Conservation (phyloP, 1,140 invertebrate genomes). For the Leptonema lineaticorne region DNA sequence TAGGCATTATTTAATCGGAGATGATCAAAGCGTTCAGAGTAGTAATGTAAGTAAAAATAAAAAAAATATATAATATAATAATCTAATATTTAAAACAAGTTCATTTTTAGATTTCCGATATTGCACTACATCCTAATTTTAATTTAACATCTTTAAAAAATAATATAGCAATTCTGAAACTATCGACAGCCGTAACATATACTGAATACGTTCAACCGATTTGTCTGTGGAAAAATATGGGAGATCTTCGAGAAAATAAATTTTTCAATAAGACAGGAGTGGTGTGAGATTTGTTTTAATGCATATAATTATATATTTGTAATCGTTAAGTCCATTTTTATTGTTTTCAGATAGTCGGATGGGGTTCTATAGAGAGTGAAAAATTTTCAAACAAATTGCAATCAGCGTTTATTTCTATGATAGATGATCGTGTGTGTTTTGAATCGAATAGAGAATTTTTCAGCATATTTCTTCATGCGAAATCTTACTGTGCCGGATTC, state of each 20-base stretch:
- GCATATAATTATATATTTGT: too few species aligned
- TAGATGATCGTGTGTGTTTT: constrained; percentile 44
- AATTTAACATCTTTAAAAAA: constrained; percentile 43
- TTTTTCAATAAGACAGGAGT: constrained; percentile 29
- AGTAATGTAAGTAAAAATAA: background rate
- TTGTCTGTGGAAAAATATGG: constrained; percentile 53
- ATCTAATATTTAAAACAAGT: constrained; percentile 36
- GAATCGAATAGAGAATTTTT: constrained; percentile 48
- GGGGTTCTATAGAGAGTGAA: constrained; percentile 46
- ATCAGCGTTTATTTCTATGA: constrained; percentile 44
- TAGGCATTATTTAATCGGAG: constrained; percentile 33
- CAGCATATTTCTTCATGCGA: constrained; percentile 42
- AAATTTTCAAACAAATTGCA: constrained; percentile 42
- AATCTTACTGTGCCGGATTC: constrained; percentile 47
- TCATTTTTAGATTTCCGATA: constrained; percentile 45
- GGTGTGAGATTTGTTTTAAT: constrained; percentile 25
- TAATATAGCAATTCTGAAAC: constrained; percentile 51
- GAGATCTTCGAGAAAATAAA: constrained; percentile 43
- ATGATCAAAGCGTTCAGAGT: constrained; percentile 31
- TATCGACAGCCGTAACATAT: constrained; percentile 46
- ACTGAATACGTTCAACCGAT: constrained; percentile 53
- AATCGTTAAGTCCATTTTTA: too few species aligned
- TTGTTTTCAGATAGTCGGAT: constrained; percentile 47
- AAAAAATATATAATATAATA: background rate
- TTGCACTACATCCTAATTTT: constrained; percentile 51